These are phyloP conservation scores for Kryptolebias ocellatus DNA, from an alignment of 2,797 vertebrate genomes.

Conservation along the genomic window DNA sequence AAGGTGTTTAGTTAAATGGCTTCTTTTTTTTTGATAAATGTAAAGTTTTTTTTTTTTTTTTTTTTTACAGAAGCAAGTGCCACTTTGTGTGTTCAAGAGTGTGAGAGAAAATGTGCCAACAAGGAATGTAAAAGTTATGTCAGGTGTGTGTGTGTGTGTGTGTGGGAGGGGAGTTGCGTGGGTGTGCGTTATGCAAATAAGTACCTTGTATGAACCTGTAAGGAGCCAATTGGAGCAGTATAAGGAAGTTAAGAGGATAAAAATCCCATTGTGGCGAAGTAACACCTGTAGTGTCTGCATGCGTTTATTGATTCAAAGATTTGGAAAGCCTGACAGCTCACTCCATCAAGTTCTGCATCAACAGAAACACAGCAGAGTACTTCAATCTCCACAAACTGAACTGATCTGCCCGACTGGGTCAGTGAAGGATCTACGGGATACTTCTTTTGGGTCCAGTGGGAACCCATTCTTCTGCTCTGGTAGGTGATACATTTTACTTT, in stretches of 20 bases:
- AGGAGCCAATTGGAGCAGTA: conserved; percentile 70
- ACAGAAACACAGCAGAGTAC: not conserved
- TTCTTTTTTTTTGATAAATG: not conserved
- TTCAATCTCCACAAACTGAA: conserved; percentile 28
- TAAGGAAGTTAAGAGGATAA: conserved; percentile 77
- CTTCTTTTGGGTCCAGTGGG: conserved; percentile 43
- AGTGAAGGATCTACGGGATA: conserved; percentile 42
- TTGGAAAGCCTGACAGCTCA: conserved; percentile 26
- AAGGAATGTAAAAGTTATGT: conserved; percentile 36
- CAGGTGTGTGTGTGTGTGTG: conserved; percentile 13
- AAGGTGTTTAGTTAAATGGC: conserved; percentile 7
- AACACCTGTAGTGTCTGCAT: conserved; percentile 60
- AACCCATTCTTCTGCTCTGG: conserved; percentile 61
- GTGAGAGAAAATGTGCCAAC: conserved; percentile 17
- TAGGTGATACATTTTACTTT: conserved; percentile 47
- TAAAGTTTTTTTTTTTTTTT: conserved; percentile 10
- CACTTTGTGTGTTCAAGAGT: conserved; percentile 12
- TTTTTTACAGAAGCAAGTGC: too few relatives aligned
- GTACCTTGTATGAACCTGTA: conserved; percentile 51
- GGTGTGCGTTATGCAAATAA: conserved; percentile 75
- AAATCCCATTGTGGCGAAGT: conserved; percentile 70
- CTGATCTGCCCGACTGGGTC: conserved; percentile 19
- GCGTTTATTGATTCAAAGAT: conserved; percentile 49
- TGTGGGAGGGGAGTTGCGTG: conserved; percentile 28
- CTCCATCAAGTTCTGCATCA: conserved; percentile 13